Percentiles rank a stretch among this genome's conserved stretches.
Conservation (phyloP, 2,888 invertebrate genomes). For the Brachypterus glaber region DNA sequence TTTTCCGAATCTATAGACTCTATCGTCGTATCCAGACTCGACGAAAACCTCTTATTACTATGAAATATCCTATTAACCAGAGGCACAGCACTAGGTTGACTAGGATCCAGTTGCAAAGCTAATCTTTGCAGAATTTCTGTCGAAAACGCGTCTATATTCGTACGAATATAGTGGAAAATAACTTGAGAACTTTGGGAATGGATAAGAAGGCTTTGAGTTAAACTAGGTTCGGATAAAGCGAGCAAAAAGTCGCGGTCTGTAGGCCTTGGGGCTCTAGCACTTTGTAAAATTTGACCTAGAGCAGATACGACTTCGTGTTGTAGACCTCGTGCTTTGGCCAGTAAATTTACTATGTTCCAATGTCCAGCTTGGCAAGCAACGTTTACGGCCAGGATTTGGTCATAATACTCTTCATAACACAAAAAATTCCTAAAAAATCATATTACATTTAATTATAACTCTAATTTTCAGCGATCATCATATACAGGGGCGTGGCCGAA, state of each 20-base stretch:
- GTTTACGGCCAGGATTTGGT: conserved; percentile 53
- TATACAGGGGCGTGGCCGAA: no score
- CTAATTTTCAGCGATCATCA: conserved; percentile 5
- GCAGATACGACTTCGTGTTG: conserved; percentile 49
- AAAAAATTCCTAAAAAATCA: conserved; percentile 45
- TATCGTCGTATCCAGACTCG: conserved; percentile 43
- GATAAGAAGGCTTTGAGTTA: conserved; percentile 36
- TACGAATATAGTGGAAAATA: conserved; percentile 34
- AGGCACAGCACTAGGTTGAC: conserved; percentile 45
- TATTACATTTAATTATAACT: conserved; percentile 1
- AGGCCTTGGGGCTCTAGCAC: conserved; percentile 29
- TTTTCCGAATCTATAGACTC: conserved; percentile 42
- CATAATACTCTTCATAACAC: conserved; percentile 52
- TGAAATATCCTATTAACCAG: conserved; percentile 37
- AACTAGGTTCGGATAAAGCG: conserved; percentile 36
- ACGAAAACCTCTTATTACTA: conserved; percentile 33
- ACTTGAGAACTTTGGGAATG: conserved; percentile 32
- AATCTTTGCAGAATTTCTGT: conserved; percentile 40
- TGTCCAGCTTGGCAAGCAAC: conserved; percentile 54
- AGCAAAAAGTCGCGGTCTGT: conserved; percentile 33
- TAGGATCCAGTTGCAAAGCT: conserved; percentile 52
- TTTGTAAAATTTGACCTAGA: conserved; percentile 43
- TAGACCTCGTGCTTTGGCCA: conserved; percentile 46
- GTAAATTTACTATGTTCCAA: conserved; percentile 46
- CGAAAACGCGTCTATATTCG: conserved; percentile 31